These are phyloP conservation scores for Hydropotes inermis DNA, from an alignment of 2,113 vertebrate species.

Conservation along the genomic window DNA sequence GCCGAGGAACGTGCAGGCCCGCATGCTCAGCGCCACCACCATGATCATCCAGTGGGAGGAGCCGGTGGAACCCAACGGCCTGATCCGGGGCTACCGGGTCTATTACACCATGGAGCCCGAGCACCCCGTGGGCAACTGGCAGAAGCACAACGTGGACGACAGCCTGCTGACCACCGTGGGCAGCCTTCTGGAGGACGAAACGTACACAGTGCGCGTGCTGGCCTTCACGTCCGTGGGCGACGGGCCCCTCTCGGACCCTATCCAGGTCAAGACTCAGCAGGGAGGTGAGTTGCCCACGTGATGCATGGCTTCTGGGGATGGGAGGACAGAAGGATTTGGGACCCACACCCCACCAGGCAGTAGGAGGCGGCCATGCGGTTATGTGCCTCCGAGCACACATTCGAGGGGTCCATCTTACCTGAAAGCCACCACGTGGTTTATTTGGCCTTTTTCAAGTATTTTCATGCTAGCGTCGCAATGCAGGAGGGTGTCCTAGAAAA, in stretches of 20 bases:
- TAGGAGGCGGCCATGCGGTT: rapidly evolving
- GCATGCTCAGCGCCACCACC: constrained; percentile 94
- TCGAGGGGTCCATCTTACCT: background rate
- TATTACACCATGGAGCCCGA: constrained; percentile 97
- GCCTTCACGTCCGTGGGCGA: constrained; percentile 98
- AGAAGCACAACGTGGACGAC: constrained; percentile 97
- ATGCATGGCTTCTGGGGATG: rapidly evolving
- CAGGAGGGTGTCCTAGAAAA: background rate
- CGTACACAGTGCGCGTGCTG: constrained; percentile 94
- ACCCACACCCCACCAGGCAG: background rate
- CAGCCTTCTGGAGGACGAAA: constrained; percentile 92
- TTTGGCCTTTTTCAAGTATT: background rate
- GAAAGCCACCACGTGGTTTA: background rate
- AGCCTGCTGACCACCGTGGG: constrained; percentile 95
- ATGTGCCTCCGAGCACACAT: rapidly evolving
- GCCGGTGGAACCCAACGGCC: constrained; percentile 96
- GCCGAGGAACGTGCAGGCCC: constrained; percentile 92
- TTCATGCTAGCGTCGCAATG: rapidly evolving
- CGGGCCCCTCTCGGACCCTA: constrained; percentile 95
- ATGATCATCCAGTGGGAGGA: constrained; percentile 99
- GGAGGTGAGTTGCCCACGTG: constrained; percentile 85
- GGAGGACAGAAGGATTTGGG: background rate
- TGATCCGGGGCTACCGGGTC: constrained; percentile 95
- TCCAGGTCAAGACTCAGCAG: constrained; percentile 96
- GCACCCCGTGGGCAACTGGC: constrained; percentile 92